Percentiles rank a stretch among this genome's conserved stretches.
These are phyloP conservation scores for Todiramphus saurophagus DNA, from an alignment of 2,113 vertebrate genomes.

Conservation along the genomic window DNA sequence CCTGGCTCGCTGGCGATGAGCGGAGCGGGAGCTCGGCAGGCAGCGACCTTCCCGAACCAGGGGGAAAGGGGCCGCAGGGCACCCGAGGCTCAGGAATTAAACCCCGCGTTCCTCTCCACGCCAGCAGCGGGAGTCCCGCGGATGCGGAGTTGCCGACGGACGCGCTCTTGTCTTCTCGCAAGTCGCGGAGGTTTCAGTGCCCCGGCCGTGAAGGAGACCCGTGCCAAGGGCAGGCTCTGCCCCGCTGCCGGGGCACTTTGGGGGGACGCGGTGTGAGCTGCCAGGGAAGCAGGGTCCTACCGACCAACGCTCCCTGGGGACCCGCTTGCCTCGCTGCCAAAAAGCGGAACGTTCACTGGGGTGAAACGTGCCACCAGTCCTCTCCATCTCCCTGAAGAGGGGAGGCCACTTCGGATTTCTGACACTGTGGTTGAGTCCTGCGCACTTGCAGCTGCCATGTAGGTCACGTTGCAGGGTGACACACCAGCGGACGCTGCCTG, in stretches of 20 bases:
- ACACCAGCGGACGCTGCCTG: neutral
- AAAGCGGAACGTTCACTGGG: rapidly evolving
- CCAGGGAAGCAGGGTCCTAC: neutral
- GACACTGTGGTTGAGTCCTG: neutral
- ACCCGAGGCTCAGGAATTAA: neutral
- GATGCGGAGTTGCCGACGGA: neutral
- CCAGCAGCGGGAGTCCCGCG: rapidly evolving
- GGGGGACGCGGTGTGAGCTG: rapidly evolving
- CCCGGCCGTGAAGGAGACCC: rapidly evolving
- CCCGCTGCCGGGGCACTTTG: rapidly evolving
- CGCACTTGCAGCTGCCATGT: neutral
- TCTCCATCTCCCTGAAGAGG: rapidly evolving
- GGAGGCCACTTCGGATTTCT: neutral
- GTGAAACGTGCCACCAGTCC: neutral
- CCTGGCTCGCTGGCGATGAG: neutral
- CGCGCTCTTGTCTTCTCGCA: neutral
- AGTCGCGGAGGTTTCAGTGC: neutral
- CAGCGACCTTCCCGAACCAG: neutral
- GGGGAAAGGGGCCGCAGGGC: neutral
- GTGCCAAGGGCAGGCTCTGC: neutral
- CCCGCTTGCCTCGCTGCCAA: neutral
- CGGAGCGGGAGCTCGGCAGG: neutral
- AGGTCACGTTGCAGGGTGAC: neutral
- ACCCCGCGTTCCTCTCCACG: rapidly evolving
- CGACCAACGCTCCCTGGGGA: rapidly evolving